Evolutionary conservation across 2,888 invertebrate genomes (phyloP).

Genomic region (Portevinia maculata): DNA sequence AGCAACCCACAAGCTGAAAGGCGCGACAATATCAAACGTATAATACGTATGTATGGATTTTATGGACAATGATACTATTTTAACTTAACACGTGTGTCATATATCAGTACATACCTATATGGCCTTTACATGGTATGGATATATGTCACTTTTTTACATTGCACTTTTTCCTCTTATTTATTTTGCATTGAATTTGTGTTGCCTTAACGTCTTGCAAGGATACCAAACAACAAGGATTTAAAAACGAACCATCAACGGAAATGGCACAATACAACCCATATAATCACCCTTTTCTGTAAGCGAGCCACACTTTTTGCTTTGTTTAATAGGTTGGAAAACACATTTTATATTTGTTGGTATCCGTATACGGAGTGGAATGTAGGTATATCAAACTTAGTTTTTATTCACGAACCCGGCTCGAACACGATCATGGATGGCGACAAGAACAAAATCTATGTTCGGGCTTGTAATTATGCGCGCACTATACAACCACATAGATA

Average conservation of each 20-base stretch:
- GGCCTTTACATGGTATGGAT: too few species aligned
- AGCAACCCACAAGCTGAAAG: not conserved
- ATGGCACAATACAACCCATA: constrained; percentile 41
- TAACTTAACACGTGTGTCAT: not conserved
- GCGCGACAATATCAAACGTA: constrained; percentile 9
- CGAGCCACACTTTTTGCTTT: constrained; percentile 61
- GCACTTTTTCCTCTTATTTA: constrained; percentile 29
- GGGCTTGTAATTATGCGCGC: constrained; percentile 48
- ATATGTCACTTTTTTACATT: constrained; percentile 47
- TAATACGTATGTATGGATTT: not conserved
- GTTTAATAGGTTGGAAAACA: constrained; percentile 69
- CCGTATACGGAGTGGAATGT: not conserved
- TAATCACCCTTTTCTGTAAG: constrained; percentile 62
- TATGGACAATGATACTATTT: constrained; percentile 48
- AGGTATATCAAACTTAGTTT: constrained; percentile 24
- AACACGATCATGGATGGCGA: constrained; percentile 63
- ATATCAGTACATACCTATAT: too few species aligned
- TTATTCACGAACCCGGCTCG: constrained; percentile 36
- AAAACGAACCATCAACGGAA: constrained; percentile 39
- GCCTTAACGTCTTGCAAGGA: constrained; percentile 55
- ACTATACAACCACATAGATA: constrained; percentile 9
- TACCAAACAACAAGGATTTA: constrained; percentile 41
- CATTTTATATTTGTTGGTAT: constrained; percentile 67
- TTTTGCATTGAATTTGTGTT: constrained; percentile 59
- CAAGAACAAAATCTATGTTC: constrained; percentile 54